These are phyloP conservation scores for Pomacea maculata DNA, from an alignment of 1,140 invertebrate species.

Conservation along the genomic window DNA sequence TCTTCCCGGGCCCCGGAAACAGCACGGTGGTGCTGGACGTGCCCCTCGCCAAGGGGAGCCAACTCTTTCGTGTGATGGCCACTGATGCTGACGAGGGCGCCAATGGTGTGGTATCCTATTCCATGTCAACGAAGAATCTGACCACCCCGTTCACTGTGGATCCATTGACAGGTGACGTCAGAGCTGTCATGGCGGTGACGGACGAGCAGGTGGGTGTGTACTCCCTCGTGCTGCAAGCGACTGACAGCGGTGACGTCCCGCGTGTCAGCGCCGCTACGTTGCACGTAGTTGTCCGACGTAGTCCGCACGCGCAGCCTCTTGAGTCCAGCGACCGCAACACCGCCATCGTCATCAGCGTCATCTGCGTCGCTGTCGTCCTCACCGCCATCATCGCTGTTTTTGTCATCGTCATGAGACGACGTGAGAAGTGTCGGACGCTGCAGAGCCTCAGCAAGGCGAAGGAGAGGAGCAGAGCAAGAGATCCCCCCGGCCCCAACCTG, in stretches of 20 bases:
- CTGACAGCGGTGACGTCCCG: conserved; percentile 24
- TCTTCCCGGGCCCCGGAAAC: conserved; percentile 36
- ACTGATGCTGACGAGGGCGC: conserved; percentile 39
- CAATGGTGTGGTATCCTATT: conserved; percentile 34
- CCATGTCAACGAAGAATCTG: conserved; percentile 68
- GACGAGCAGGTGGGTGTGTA: conserved; percentile 21
- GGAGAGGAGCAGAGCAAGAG: neutral
- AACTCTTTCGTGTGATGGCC: conserved; percentile 30
- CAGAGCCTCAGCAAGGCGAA: conserved; percentile 24
- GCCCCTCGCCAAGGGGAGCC: conserved; percentile 20
- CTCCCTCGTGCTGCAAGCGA: conserved; percentile 24
- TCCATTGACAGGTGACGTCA: conserved; percentile 70
- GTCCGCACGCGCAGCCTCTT: conserved; percentile 13
- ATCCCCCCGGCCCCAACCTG: neutral
- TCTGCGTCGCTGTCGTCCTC: conserved; percentile 27
- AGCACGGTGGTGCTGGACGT: conserved; percentile 25
- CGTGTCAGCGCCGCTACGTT: neutral
- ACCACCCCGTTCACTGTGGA: conserved; percentile 86
- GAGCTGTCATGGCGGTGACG: neutral
- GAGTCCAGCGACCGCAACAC: conserved; percentile 11
- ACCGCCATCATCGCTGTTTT: conserved; percentile 22
- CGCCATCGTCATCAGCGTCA: conserved; percentile 24
- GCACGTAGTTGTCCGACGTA: conserved; percentile 13
- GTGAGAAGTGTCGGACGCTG: conserved; percentile 24
- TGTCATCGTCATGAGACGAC: conserved; percentile 19